phyloP scores from a whole-genome alignment of 1,140 invertebrate genomes.

The Scaptomyza pallida region DNA sequence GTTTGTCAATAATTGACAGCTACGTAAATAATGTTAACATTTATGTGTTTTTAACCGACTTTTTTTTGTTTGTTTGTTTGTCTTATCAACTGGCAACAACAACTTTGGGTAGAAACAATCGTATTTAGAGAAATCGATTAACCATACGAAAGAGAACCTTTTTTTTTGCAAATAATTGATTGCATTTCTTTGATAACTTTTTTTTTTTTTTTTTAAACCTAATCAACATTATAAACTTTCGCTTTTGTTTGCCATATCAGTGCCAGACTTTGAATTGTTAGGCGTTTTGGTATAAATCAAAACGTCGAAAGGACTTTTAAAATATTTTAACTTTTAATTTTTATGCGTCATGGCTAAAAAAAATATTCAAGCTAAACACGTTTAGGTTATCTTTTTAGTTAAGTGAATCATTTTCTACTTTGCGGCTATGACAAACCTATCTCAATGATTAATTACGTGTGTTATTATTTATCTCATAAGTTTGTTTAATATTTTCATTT shows the following conservation, averaged over 20 bases:
- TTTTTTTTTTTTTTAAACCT: too few relatives aligned
- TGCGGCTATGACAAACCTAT: not conserved
- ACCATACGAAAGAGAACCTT: not conserved
- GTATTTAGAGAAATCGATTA: conserved; percentile 9
- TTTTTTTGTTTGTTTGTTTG: not conserved
- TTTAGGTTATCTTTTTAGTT: not conserved
- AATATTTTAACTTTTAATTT: too few relatives aligned
- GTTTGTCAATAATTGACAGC: conserved; percentile 80
- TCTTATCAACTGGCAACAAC: conserved; percentile 22
- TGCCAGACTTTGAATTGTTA: conserved; percentile 37
- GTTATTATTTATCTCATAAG: conserved; percentile 5
- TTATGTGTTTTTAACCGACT: conserved; percentile 46
- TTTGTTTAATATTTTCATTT: conserved; percentile 3
- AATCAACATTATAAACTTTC: conserved; percentile 31
- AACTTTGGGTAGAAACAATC: conserved; percentile 6
- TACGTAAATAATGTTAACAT: conserved; percentile 69
- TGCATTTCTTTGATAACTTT: not conserved
- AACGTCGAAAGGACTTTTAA: too few relatives aligned
- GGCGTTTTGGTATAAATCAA: too few relatives aligned
- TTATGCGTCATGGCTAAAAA: not conserved
- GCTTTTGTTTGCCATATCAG: conserved; percentile 39
- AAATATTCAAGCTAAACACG: not conserved
- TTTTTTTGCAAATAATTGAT: conserved; percentile 2
- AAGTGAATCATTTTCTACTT: conserved; percentile 7
- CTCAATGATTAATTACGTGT: too few relatives aligned